Conservation (phyloP, 2,797 vertebrate genomes). For the Oryzias dopingdopingensis region DNA sequence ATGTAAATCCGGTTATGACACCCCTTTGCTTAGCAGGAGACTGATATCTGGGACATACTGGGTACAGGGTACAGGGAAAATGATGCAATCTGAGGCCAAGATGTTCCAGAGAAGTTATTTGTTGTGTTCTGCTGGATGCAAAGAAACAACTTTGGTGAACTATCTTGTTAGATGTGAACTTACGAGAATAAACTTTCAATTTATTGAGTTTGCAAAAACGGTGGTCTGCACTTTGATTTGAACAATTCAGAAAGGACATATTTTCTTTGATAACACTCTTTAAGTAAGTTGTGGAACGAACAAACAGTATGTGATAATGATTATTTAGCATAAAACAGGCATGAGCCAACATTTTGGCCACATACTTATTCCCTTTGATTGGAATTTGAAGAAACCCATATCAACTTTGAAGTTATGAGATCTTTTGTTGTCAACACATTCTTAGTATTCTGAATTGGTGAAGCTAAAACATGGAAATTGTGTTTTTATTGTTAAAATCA, state of each 20-base stretch:
- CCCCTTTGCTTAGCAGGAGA: slow-evolving; percentile 63
- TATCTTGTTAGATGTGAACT: slow-evolving; percentile 14
- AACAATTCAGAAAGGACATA: background rate
- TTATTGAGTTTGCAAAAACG: slow-evolving; percentile 1
- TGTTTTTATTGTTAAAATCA: too few relatives aligned
- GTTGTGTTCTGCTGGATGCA: slow-evolving; percentile 28
- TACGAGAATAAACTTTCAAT: slow-evolving; percentile 9
- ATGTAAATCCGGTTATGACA: slow-evolving; percentile 71
- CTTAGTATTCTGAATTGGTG: too few relatives aligned
- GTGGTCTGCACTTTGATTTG: background rate
- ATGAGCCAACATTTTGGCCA: too few relatives aligned
- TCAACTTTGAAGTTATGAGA: too few relatives aligned
- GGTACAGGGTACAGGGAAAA: slow-evolving; percentile 48
- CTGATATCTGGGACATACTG: slow-evolving; percentile 74
- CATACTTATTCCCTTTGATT: too few relatives aligned
- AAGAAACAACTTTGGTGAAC: slow-evolving; percentile 41
- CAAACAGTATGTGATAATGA: too few relatives aligned
- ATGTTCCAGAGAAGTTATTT: slow-evolving; percentile 40
- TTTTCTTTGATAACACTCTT: background rate
- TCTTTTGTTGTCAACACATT: too few relatives aligned
- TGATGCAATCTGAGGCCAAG: slow-evolving; percentile 72
- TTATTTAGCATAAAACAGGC: too few relatives aligned
- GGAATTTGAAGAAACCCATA: too few relatives aligned
- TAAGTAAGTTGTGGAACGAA: too few relatives aligned
- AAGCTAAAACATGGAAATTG: too few relatives aligned